Evolutionary conservation across 2,888 invertebrate species (phyloP), one percentile per base, ranked within the genome.

Genomic region (Ornithoptera priamus): DNA sequence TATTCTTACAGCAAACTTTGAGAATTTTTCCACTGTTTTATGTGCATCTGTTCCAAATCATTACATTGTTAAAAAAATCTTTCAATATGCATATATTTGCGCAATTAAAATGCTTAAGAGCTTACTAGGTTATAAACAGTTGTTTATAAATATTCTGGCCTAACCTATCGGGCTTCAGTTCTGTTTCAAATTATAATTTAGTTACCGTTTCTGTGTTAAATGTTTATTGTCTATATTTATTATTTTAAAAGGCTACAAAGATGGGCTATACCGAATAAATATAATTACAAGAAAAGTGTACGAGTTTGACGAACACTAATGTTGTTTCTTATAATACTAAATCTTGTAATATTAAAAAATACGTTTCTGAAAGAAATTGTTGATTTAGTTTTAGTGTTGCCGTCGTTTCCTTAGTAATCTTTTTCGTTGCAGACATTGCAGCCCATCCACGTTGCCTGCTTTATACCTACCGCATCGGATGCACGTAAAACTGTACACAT

Each of bases 401-500:
- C 8, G 7, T 39, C 39, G 1, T 39, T 39, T 39, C 39, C 39
- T 10, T 7, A 7, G 39, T 10, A 39, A 39, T 39, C 39, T 39
- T 1, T 39, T 39, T 39, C 39, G 10, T 39, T 39, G 39, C 39
- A 39, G 8, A 39, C 39, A 10, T 39, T 39, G 39, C 39, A 39
- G 39, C 39, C 39, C 39, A 10, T 39, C 39, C 39, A 39, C 39
- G 39, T 39, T 10, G 39, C 7, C 10, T 39, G 10, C 39, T 39
- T 39, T 39, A 10, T 39, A 53, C 6, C 15, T 53, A 18, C 53
- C 2, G 53, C 18, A n/a, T 53, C 69, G 65, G 69, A 69, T 69
- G 69, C 69, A 69, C 69, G 65, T 69, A 69, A 69, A 65, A 69
- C 57, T 69, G 62, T 65, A 57, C 61, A 62, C 24, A 57, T 60